Conservation (phyloP, 1,140 invertebrate species). For the Drosophila equinoxialis region DNA sequence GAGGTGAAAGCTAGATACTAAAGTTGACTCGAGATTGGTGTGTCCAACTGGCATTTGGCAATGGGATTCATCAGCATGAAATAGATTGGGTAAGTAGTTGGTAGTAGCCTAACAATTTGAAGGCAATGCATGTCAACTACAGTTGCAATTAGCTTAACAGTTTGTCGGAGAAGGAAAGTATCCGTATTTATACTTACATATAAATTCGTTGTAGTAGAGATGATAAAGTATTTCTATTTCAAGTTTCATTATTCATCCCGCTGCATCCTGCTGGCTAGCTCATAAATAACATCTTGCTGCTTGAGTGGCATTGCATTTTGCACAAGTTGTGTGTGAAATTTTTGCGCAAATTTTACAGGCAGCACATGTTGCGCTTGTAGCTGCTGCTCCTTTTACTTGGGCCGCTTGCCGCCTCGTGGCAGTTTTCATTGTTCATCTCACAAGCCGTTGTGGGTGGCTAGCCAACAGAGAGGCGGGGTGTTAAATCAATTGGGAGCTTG, state of each 20-base stretch:
- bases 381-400: slow-evolving; percentile 22
- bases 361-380: slow-evolving; percentile 65
- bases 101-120: background rate
- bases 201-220: slow-evolving; percentile 1
- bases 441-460: background rate
- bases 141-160: slow-evolving; percentile 7
- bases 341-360: slow-evolving; percentile 60
- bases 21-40: too few species aligned
- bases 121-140: slow-evolving; percentile 5
- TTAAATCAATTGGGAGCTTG: slow-evolving; percentile 80
- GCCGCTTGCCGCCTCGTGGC: slow-evolving; percentile 24
- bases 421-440: slow-evolving; percentile 59
- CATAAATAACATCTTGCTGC: slow-evolving; percentile 64
- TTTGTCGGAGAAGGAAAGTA: background rate
- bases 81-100: background rate
- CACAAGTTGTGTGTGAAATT: slow-evolving; percentile 64
- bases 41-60: too few species aligned
- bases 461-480: slow-evolving; percentile 46
- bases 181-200: background rate
- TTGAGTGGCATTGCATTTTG: slow-evolving; percentile 55
- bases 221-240: slow-evolving; percentile 51
- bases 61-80: background rate
- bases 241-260: slow-evolving; percentile 44
- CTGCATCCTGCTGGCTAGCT: slow-evolving; percentile 22
- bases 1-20: too few species aligned